Base-by-base conservation (phyloP, 2,113 vertebrate genomes). In the Siphamia tubifer region DNA sequence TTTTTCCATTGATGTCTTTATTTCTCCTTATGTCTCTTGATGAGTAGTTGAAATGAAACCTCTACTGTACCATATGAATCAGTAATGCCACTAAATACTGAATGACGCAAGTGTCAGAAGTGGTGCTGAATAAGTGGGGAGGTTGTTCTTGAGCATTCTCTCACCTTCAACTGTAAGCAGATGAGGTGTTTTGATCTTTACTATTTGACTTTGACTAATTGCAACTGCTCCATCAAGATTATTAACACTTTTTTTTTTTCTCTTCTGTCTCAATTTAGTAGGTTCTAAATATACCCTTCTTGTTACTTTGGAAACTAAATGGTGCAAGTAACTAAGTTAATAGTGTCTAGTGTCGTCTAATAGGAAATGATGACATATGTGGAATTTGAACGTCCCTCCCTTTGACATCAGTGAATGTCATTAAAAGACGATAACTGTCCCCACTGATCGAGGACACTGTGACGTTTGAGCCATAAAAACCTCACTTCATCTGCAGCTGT, bases 291-390 rank as follows among this genome's bases (percentile, higher is more conserved):
- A 90, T 91, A 89, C 83, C 79, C 84, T 49, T 49, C 67, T 74
- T 31, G 88, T 93, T 92, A 89, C 88, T 87, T 86, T 90, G 91
- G 91, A 92, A 93, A 92, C 91, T 83, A 91, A 90, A 91, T 73
- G 80, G 82, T 24, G 56, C 78, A 87, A 86, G 83, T 83, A 87
- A 86, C 86, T n/a, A n/a, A 82, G 85, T 85, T 84, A 90, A 86
- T 83, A 61, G 73, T 35, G 71, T 88, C 85, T 90, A 91, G 87
- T 74, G 68, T 79, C 75, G 83, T 84, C 70, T 73, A 70, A 79
- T 79, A 64, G 70, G 52, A 84, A 82, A 84, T 69, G 4, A 73
- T 80, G 67, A 36, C 32, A 38, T 53, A 54, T 71, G 2, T 23
- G 45, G 30, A 51, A 65, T 74, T 64, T 74, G 30, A 56, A 56